Base-by-base conservation (phyloP, 2,888 invertebrate species). In the Hedya salicella region DNA sequence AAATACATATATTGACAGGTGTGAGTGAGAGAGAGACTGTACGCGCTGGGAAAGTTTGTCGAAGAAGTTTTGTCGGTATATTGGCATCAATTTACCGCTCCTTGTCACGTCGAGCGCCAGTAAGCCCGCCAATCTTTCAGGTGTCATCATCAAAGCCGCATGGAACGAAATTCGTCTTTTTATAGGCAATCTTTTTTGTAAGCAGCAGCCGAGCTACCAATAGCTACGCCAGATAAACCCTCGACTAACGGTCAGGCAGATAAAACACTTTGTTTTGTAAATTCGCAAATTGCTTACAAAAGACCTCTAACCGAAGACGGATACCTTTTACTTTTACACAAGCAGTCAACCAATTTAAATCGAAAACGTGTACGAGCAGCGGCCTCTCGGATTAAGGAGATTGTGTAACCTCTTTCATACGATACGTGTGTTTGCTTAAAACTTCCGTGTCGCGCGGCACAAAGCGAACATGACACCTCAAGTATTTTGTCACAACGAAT, bases 321-420 rank as follows among this genome's bases (percentile, higher is more conserved):
- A 48, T n/a, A 48, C 48, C 48, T 21, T 39, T 30, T 40, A 48
- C 48, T 21, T 21, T 39, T 30, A 30, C 9, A 50, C 17, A 44
- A 16, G 25, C 42, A 40, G 44, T n/a, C n/a, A 8, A 11, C 17
- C 42, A 6, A 25, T 21, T 49, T 57, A 57, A 57, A 57, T 57
- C 44, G 56, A 57, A 57, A 57, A 57, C 56, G 56, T 57, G 56
- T 17, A 44, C 3, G 17, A 44, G 13, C 14, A 16, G 30, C 13
- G 13, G 16, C 17, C 44, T 16, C 40, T 44, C 30, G 44, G 56
- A 57, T 57, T 57, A 57, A 11, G 9, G 36, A 36, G 36, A 5
- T 36, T 9, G 36, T 9, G 36, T 9, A 9, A 11, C 36, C 36
- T 36, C 11, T 36, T n/a, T 11, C 36, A 11, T 36, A 8, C 1